Base-by-base conservation (phyloP, 2,113 vertebrate species). In the Marmota flaviventris region DNA sequence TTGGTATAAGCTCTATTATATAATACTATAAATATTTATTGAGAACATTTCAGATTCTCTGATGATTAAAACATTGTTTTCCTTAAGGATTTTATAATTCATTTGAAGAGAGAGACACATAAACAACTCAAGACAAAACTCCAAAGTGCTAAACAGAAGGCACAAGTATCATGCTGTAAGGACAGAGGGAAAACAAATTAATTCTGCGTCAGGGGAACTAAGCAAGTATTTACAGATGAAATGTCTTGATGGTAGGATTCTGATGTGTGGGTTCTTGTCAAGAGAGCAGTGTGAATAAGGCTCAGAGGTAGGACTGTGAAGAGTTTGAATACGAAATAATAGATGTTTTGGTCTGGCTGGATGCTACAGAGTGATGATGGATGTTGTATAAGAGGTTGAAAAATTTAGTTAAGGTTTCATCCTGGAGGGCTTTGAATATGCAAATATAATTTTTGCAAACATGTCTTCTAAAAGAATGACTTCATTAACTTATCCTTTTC, bases 31-130 rank as follows among this genome's bases (percentile, higher is more conserved):
- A 93, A 81, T 96, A 96, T 79, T 93, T 96, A 69, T 39, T 37
- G n/a, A 84, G 87, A 83, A 92, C 20, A 56, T 73, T 70, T 96
- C 84, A 79, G 39, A 42, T 32, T 92, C 77, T 90, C 27, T 37
- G 22, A 79, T 87, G n/a, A 90, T 32, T 95, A 79, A 81, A 70
- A 84, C 16, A 42, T 45, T 84, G 9, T 75, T 88, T 48, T 89
- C 90, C 65, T 97, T 69, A 81, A 84, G 86, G 37, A 87, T 87
- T 92, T 82, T 86, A 48, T 72, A 69, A 63, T 93, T 97, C 93
- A 48, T 17, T 88, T 90, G 81, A 82, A 93, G 87, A 89, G 58
- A 51, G 4, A 86, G n/a, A 84, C 13, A 76, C 22, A 93, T 18
- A 76, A 94, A 82, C 70, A 77, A 89, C 27, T 22, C n/a, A 90